phyloP scores from a whole-genome alignment of 2,113 vertebrate genomes.

The Scopus umbretta region DNA sequence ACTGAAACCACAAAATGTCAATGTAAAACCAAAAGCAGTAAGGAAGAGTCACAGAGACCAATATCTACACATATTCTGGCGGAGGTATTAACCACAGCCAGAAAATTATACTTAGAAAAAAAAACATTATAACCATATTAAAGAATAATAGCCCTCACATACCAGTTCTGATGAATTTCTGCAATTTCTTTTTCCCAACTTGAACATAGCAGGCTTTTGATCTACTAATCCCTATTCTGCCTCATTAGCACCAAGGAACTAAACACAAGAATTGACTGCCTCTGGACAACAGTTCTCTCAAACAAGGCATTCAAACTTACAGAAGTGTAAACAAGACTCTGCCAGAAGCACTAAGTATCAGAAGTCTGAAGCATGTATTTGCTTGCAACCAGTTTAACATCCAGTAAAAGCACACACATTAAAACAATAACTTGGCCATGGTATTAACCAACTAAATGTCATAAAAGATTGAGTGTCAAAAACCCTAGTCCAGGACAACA shows the following conservation, averaged over 20 bases:
- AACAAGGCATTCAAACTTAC: neutral
- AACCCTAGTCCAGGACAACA: neutral
- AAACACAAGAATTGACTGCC: neutral
- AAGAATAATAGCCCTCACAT: neutral
- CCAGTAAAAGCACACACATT: neutral
- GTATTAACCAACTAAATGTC: constrained; percentile 21
- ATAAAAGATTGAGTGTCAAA: constrained; percentile 45
- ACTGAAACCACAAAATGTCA: neutral
- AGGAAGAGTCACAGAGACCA: neutral
- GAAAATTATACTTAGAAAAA: neutral
- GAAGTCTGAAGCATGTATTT: neutral
- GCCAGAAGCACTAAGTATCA: neutral
- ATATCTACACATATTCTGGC: neutral
- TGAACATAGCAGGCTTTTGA: neutral
- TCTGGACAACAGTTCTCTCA: neutral
- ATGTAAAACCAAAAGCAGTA: neutral
- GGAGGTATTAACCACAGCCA: neutral
- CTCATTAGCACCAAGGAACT: neutral
- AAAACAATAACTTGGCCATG: neutral
- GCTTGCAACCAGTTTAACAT: neutral
- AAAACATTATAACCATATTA: neutral
- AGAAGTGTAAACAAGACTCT: neutral
- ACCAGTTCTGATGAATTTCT: neutral
- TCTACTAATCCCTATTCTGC: neutral
- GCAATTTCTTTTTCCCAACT: neutral